Evolutionary conservation across 2,797 vertebrate genomes (phyloP).

Genomic region (Anas georgica): DNA sequence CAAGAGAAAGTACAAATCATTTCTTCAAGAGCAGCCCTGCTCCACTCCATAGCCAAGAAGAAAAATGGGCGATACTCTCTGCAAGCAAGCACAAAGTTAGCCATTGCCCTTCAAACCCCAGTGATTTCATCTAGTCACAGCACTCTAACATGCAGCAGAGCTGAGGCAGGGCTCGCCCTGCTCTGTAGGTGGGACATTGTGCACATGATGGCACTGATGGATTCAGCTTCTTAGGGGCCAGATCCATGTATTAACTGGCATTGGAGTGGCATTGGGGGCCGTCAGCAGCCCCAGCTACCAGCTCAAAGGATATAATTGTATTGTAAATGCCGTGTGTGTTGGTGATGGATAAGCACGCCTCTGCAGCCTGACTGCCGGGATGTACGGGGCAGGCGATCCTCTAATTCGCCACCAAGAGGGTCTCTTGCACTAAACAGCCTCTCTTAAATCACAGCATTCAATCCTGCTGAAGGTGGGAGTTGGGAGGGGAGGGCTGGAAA

Average conservation of each 20-base stretch:
- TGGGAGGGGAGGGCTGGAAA: conserved; percentile 50
- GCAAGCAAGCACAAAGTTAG: background rate
- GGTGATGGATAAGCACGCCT: background rate
- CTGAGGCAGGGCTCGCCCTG: accelerated
- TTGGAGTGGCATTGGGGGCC: background rate
- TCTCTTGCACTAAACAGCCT: conserved; percentile 56
- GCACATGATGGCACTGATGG: background rate
- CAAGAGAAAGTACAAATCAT: background rate
- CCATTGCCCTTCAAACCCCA: conserved; percentile 7
- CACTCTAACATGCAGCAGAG: background rate
- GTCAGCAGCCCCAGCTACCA: background rate
- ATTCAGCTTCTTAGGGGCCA: background rate
- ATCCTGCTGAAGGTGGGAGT: conserved; percentile 67
- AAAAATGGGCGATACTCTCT: background rate
- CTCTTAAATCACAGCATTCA: conserved; percentile 83
- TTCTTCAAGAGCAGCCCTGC: background rate
- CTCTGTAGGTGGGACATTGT: accelerated
- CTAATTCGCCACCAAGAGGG: conserved; percentile 59
- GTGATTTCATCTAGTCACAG: background rate
- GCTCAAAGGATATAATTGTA: background rate
- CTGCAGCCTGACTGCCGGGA: conserved; percentile 11
- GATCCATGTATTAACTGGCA: background rate
- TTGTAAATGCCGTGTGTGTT: background rate
- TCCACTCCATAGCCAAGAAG: background rate
- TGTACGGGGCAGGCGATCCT: conserved; percentile 20